phyloP scores from a whole-genome alignment of 2,113 vertebrate genomes.

The Puntigrus tetrazona region DNA sequence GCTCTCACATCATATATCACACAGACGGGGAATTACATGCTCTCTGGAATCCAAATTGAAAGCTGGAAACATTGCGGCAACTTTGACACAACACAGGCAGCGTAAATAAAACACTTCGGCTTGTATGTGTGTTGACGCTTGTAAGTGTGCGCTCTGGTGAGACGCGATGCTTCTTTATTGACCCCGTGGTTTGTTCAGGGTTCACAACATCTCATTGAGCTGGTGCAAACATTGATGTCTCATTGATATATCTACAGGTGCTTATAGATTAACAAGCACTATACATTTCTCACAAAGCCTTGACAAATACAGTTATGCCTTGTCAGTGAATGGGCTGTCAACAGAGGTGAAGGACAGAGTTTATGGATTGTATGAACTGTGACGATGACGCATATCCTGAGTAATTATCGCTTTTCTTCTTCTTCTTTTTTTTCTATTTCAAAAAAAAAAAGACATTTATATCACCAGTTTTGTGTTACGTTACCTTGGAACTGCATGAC shows the following conservation, averaged over 20 bases:
- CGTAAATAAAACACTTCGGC: background rate
- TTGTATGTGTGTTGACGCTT: background rate
- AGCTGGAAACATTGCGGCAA: slow-evolving; percentile 49
- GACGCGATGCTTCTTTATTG: background rate
- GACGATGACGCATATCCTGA: background rate
- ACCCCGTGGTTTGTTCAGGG: background rate
- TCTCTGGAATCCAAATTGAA: slow-evolving; percentile 58
- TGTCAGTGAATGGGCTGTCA: background rate
- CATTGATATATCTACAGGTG: background rate
- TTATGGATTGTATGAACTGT: background rate
- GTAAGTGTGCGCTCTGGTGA: background rate
- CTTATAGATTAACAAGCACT: slow-evolving; percentile 14
- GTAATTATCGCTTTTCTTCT: background rate
- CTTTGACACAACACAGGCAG: slow-evolving; percentile 50
- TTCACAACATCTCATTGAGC: background rate
- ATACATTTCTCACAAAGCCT: background rate
- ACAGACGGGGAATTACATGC: slow-evolving; percentile 50
- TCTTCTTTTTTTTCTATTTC: background rate
- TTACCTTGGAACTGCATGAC: background rate
- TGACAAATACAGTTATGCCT: slow-evolving; percentile 8
- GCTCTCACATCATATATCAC: slow-evolving; percentile 67
- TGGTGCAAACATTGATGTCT: background rate
- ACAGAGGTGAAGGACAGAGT: background rate
- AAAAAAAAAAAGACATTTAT: background rate
- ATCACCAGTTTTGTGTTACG: background rate